phyloP scores from a whole-genome alignment of 2,113 vertebrate species.

The Xenopus laevis region DNA sequence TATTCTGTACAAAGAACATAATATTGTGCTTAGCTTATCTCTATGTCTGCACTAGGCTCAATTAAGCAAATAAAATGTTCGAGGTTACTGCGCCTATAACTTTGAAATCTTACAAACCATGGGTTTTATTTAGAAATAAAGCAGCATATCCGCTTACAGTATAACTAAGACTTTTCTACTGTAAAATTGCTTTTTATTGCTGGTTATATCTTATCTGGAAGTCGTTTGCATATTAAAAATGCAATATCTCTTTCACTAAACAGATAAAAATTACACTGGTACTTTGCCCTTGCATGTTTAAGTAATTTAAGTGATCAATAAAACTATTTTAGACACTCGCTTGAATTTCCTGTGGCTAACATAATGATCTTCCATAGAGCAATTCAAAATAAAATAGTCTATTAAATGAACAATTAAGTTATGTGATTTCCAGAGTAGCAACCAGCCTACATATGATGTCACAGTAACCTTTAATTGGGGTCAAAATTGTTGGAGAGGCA shows the following conservation, averaged over 20 bases:
- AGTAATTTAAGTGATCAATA: conserved; percentile 43
- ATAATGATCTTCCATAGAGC: conserved; percentile 39
- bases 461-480: conserved; percentile 43
- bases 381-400: conserved; percentile 45
- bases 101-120: too few relatives aligned
- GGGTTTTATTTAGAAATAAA: too few relatives aligned
- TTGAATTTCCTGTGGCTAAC: conserved; percentile 45
- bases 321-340: conserved; percentile 38
- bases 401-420: conserved; percentile 46
- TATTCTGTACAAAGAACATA: too few relatives aligned
- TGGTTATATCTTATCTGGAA: conserved; percentile 18
- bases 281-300: conserved; percentile 37
- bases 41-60: too few relatives aligned
- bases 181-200: conserved; percentile 25
- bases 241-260: conserved; percentile 27
- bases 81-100: too few relatives aligned
- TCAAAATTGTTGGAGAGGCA: conserved; percentile 39
- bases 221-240: conserved; percentile 22
- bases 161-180: background rate
- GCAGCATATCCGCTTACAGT: background rate
- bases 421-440: conserved; percentile 43
- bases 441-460: conserved; percentile 41
- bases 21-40: too few relatives aligned
- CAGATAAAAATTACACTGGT: conserved; percentile 26
- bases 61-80: too few relatives aligned